These are phyloP conservation scores for Gymnopithys bicolor DNA, from an alignment of 2,797 vertebrate species.

Conservation along the genomic window DNA sequence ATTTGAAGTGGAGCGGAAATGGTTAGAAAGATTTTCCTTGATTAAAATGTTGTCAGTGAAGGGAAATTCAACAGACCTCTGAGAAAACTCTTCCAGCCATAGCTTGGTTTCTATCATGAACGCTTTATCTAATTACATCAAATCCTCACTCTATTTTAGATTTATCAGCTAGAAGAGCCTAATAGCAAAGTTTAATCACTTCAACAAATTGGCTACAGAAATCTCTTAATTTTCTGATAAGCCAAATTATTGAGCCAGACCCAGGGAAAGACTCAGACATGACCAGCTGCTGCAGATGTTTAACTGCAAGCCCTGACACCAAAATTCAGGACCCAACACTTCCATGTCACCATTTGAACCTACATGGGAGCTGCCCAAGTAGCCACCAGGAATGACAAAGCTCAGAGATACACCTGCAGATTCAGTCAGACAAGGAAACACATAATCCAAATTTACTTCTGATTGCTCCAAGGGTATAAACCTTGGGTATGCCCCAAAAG, in stretches of 20 bases:
- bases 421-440: not conserved
- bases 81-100: not conserved
- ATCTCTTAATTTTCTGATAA: not conserved
- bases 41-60: constrained; percentile 30
- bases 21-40: not conserved
- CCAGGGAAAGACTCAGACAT: not conserved
- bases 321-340: not conserved
- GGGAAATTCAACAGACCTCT: not conserved
- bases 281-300: not conserved
- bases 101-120: not conserved
- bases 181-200: not conserved
- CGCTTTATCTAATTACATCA: not conserved
- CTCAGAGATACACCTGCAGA: not conserved
- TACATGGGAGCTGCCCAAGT: not conserved
- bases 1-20: not conserved
- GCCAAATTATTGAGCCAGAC: not conserved
- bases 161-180: not conserved
- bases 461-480: not conserved
- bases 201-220: not conserved
- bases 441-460: not conserved
- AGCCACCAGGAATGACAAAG: not conserved
- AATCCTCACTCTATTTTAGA: not conserved
- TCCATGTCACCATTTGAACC: not conserved
- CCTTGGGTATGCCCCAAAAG: not conserved
- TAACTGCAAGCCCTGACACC: not conserved